Evolutionary conservation across 2,797 vertebrate species (phyloP), one percentile per base, ranked within the genome.

Genomic region (Tarsius wallacei): DNA sequence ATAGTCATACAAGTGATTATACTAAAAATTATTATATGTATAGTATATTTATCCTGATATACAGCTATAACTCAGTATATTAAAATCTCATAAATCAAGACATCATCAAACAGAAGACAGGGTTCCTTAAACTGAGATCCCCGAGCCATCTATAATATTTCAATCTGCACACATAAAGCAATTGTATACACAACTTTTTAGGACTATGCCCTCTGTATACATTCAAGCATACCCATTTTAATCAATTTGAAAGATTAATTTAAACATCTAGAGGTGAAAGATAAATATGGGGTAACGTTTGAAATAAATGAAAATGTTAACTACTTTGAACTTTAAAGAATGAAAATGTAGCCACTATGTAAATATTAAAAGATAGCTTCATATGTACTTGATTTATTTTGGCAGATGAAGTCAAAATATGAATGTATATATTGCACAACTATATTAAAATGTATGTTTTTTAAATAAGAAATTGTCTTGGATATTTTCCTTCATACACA

Each of bases 371-470:
- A 42, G 42, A 42, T 81, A 42, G n/a, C 84, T 90, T 91, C 78
- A 70, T 59, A 76, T 76, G 70, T 88, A 80, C 66, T 61, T 90
- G 87, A 70, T 63, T 77, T 91, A 94, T 77, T 97, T 97, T 95
- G 74, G 66, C 61, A 95, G 42, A 71, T n/a, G 28, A 89, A 78
- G 71, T 91, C 22, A 94, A 92, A 88, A 87, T 64, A 26, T 95
- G 92, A 88, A 90, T 98, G 96, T 96, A 95, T 96, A 96, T 97
- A 91, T 92, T 94, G 95, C 26, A 90, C 73, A 78, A 66, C 19
- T 94, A 1, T 73, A 42, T 89, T 80, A 80, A 63, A 91, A 83
- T 19, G 61, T 96, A 61, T 95, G 70, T 90, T 91, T 95, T 97
- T 92, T 57, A 94, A 94, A 55, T 61, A 87, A 82, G 74, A 92